These are phyloP conservation scores for Dasysyrphus tricinctus DNA, from an alignment of 2,888 invertebrate species.

Conservation along the genomic window DNA sequence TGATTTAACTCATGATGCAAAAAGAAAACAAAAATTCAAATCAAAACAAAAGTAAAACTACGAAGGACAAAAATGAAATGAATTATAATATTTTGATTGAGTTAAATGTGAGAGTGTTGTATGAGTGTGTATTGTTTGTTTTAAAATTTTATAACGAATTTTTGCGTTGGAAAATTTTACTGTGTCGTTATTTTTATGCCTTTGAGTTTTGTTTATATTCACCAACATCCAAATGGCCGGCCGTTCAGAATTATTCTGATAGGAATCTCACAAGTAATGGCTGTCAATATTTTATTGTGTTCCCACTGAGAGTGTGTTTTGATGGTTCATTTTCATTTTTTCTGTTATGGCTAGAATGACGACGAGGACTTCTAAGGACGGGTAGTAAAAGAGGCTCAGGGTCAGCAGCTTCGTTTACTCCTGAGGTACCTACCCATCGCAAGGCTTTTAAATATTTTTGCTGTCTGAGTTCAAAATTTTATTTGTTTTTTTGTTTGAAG, in stretches of 20 bases:
- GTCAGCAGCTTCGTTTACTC: background rate
- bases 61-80: background rate
- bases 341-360: background rate
- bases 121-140: background rate
- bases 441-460: conserved; percentile 2
- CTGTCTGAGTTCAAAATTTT: conserved; percentile 18
- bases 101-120: conserved; percentile 27
- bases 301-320: conserved; percentile 58
- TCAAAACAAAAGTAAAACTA: background rate
- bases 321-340: conserved; percentile 58
- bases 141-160: background rate
- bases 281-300: conserved; percentile 73
- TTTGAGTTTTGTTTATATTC: background rate
- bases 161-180: background rate
- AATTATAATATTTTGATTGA: conserved; percentile 53
- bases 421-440: background rate
- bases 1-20: background rate
- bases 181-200: conserved; percentile 17
- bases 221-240: background rate
- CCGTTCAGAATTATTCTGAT: conserved; percentile 45
- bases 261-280: conserved; percentile 69
- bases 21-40: conserved; percentile 35
- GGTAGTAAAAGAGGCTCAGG: background rate
- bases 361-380: background rate
- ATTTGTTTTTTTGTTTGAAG: conserved; percentile 58